Percentiles rank a stretch among this genome's conserved stretches.
Conservation (phyloP, 2,113 vertebrate species). For the Vireo altiloquus region DNA sequence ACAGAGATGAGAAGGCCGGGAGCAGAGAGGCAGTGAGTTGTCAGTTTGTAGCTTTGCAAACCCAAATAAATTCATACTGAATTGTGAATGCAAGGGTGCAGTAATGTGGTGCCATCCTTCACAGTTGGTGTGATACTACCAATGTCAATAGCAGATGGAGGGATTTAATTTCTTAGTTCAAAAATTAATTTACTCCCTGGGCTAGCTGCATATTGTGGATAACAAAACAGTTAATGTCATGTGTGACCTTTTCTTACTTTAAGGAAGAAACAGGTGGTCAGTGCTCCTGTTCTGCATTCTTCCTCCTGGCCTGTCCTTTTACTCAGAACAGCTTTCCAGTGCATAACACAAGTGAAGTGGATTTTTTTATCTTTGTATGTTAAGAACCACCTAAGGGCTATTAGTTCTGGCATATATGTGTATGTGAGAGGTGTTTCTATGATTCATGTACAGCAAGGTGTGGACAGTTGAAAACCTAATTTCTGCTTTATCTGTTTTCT, state of each 20-base stretch:
- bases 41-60: neutral
- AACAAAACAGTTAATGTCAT: neutral
- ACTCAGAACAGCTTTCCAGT: neutral
- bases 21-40: neutral
- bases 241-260: neutral
- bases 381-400: neutral
- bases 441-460: neutral
- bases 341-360: neutral
- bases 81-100: neutral
- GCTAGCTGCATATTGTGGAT: neutral
- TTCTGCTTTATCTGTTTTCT: neutral
- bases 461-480: neutral
- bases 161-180: neutral
- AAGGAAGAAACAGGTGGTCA: neutral
- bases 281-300: neutral
- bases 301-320: neutral
- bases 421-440: neutral
- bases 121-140: neutral
- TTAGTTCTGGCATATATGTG: neutral
- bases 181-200: neutral
- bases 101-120: neutral
- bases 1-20: neutral
- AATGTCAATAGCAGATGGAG: too few species aligned
- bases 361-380: neutral
- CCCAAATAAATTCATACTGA: neutral